Conservation (phyloP, 2,113 vertebrate species). For the Clupea harengus region DNA sequence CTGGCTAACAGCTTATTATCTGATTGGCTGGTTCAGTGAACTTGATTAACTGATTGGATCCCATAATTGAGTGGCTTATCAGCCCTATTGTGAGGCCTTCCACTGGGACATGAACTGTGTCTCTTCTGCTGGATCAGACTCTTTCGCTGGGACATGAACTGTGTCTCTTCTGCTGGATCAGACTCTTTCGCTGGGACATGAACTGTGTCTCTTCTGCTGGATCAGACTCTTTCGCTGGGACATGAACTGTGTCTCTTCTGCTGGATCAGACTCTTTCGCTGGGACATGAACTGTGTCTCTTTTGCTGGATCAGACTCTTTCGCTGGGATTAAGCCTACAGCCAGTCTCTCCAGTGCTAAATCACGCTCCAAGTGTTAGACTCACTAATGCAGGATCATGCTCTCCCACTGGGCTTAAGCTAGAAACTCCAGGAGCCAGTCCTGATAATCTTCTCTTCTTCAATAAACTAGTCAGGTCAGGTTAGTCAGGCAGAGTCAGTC, state of each 20-base stretch:
- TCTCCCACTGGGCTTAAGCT: not conserved
- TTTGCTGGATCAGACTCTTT: too few species aligned
- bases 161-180: too few species aligned
- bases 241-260: not conserved
- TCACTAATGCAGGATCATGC: not conserved
- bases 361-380: not conserved
- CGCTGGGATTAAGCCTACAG: not conserved
- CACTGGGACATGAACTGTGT: not conserved
- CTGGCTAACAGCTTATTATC: not conserved
- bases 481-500: too few species aligned
- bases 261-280: too few species aligned
- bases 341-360: not conserved
- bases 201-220: too few species aligned
- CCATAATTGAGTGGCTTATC: not conserved
- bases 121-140: not conserved
- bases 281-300: not conserved
- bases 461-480: not conserved
- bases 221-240: too few species aligned
- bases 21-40: not conserved
- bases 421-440: not conserved
- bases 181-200: too few species aligned
- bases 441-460: not conserved
- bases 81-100: not conserved
- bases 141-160: too few species aligned
- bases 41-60: not conserved